These are phyloP conservation scores for Drosophila yooni DNA, from an alignment of 2,888 invertebrate species.

Conservation along the genomic window DNA sequence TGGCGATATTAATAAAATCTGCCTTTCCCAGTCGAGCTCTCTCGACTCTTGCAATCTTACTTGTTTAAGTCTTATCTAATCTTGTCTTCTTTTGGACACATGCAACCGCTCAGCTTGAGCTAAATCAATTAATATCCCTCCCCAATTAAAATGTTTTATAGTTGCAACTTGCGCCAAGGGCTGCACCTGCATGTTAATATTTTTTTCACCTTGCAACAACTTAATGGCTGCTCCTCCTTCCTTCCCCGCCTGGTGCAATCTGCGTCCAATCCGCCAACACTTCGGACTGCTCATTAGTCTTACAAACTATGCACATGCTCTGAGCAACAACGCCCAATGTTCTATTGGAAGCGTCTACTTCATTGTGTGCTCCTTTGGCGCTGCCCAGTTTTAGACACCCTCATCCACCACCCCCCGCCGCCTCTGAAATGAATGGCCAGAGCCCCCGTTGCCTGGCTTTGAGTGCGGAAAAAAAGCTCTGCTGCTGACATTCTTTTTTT, in stretches of 20 bases:
- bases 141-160: neutral
- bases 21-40: neutral
- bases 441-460: constrained; percentile 47
- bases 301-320: constrained; percentile 71
- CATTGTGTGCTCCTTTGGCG: constrained; percentile 38
- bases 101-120: neutral
- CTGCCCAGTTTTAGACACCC: constrained; percentile 41
- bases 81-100: neutral
- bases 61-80: neutral
- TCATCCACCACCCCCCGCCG: neutral
- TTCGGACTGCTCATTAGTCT: constrained; percentile 69
- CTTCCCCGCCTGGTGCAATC: neutral
- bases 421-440: constrained; percentile 42
- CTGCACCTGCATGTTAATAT: neutral
- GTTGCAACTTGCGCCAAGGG: constrained; percentile 2
- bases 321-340: constrained; percentile 12
- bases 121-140: constrained; percentile 9
- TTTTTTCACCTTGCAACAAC: constrained; percentile 23
- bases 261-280: constrained; percentile 21
- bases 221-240: constrained; percentile 28
- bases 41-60: neutral
- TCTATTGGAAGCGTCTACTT: constrained; percentile 2
- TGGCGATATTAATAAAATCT: neutral
- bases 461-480: constrained; percentile 29
- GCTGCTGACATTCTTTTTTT: neutral